Conservation (phyloP, 1,140 invertebrate genomes). For the Bombus terrestris region DNA sequence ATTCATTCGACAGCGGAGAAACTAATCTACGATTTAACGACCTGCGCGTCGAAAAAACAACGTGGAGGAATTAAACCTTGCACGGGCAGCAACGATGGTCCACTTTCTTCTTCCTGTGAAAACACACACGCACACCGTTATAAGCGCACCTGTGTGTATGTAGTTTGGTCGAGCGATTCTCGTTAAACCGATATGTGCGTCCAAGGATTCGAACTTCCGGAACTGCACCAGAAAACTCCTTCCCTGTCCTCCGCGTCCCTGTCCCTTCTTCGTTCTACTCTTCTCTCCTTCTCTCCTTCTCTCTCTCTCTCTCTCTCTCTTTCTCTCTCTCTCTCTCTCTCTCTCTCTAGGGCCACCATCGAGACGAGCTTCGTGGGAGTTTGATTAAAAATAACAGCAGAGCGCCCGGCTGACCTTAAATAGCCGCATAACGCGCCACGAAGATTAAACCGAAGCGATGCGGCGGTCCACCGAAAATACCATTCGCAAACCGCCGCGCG, state of each 20-base stretch:
- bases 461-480: constrained; percentile 29
- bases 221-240: too few relatives aligned
- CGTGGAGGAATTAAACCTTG: background rate
- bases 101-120: background rate
- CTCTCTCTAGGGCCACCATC: background rate
- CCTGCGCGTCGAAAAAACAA: background rate
- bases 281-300: too few relatives aligned
- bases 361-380: constrained; percentile 19
- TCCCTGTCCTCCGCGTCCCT: too few relatives aligned
- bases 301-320: background rate
- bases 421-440: constrained; percentile 33
- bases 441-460: constrained; percentile 32
- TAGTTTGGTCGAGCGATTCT: background rate
- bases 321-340: too few relatives aligned
- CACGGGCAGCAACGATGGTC: background rate
- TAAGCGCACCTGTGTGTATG: too few relatives aligned
- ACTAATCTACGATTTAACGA: constrained; percentile 1
- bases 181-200: constrained; percentile 13
- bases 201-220: too few relatives aligned
- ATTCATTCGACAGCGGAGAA: background rate
- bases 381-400: constrained; percentile 45
- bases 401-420: constrained; percentile 15
- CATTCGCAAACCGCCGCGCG: constrained; percentile 10
- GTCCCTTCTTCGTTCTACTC: background rate
- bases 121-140: background rate